These are phyloP conservation scores for Scyliorhinus canicula DNA, from an alignment of 2,797 vertebrate species.

Conservation along the genomic window DNA sequence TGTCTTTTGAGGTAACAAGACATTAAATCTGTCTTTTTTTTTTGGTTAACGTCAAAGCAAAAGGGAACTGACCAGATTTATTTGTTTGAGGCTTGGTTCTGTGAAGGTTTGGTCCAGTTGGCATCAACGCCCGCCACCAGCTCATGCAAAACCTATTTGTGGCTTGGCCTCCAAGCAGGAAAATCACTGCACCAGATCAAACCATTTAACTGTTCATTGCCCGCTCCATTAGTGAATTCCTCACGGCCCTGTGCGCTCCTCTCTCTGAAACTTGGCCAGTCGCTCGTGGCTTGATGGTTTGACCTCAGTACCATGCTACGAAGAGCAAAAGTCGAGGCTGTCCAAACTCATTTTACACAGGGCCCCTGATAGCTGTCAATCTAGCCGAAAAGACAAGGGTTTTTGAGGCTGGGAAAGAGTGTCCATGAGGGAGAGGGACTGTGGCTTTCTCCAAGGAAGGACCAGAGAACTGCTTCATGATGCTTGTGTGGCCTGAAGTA, in stretches of 20 bases:
- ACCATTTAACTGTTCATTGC: not conserved
- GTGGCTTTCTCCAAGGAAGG: no score
- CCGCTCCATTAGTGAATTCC: no score
- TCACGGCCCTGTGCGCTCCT: not conserved
- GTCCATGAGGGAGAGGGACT: not conserved
- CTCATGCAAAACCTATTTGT: constrained; percentile 3
- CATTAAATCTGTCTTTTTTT: not conserved
- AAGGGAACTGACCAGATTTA: not conserved
- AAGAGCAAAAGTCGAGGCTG: not conserved
- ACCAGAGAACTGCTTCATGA: not conserved
- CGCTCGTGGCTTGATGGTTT: not conserved
- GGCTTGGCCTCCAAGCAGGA: not conserved
- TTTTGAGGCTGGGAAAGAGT: not conserved
- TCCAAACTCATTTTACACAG: not conserved
- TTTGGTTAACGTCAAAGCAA: not conserved
- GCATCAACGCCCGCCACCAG: not conserved
- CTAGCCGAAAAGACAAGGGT: no score
- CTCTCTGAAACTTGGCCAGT: not conserved
- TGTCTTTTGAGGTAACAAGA: constrained; percentile 17
- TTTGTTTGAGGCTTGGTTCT: no score
- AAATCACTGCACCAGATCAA: not conserved
- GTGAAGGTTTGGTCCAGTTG: not conserved
- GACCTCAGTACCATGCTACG: not conserved
- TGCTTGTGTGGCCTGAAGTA: not conserved
- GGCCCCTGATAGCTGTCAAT: not conserved